phyloP scores from a whole-genome alignment of 2,113 vertebrate species.

The Archilochus colubris region DNA sequence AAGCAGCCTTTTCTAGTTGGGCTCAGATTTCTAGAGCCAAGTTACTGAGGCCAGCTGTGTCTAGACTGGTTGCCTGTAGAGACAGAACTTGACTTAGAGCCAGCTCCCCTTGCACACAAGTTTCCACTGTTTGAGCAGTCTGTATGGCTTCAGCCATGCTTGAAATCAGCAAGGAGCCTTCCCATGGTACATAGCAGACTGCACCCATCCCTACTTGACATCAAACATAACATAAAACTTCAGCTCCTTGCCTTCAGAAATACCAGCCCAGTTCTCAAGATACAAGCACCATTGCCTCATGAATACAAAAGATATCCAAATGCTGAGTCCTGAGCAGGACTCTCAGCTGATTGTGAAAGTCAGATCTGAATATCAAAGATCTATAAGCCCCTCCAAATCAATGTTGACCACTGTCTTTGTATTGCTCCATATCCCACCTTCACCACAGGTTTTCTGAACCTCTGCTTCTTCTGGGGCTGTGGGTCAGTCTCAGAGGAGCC shows the following conservation, averaged over 20 bases:
- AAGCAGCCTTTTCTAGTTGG: not conserved
- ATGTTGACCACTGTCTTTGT: not conserved
- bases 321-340: not conserved
- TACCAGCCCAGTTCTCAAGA: not conserved
- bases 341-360: not conserved
- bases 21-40: not conserved
- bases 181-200: not conserved
- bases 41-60: not conserved
- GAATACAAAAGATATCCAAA: not conserved
- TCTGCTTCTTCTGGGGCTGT: not conserved
- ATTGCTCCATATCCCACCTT: not conserved
- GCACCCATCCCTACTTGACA: not conserved
- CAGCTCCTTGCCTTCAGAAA: not conserved
- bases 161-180: not conserved
- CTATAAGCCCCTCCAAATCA: accelerated
- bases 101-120: not conserved
- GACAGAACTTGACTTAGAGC: not conserved
- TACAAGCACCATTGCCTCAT: not conserved
- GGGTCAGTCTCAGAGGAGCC: not conserved
- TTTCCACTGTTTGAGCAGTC: not conserved
- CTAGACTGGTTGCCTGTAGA: not conserved
- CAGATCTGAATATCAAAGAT: not conserved
- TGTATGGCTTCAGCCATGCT: not conserved
- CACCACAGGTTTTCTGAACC: not conserved
- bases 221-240: not conserved